Base-by-base conservation (phyloP, 2,113 vertebrate genomes). In the Oncorhynchus masou region DNA sequence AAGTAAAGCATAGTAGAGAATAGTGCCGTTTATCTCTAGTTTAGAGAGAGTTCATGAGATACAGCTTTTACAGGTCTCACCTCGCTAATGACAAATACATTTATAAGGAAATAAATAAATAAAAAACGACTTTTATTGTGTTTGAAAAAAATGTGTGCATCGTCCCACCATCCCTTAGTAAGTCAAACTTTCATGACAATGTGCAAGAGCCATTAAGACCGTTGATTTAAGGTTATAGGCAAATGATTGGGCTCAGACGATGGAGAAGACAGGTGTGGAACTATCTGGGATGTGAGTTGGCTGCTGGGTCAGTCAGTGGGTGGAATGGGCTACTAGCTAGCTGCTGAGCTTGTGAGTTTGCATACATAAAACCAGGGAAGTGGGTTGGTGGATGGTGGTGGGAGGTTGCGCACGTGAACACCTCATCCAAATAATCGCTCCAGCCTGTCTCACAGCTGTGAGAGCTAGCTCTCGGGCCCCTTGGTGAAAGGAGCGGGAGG, bases 381-480 rank as follows among this genome's bases (percentile, higher is more conserved):
- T 2, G 15, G 27, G 65, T 27, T 4, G 74, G 25, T 7, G 65
- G 19, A 34, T 8, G 31, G 20, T 31, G 39, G 39, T 39, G 22
- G 12, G 29, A 66, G 39, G 66, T 34, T 68, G 67, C 11, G 70
- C 86, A 90, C 75, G 84, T 90, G 89, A 70, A 70, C 19, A 22
- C 74, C 82, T 70, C 72, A 9, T 88, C 79, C 81, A 86, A 86
- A 85, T 88, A 89, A 90, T 88, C 82, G 84, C 83, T 87, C 78
- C 84, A 77, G 81, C 66, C 86, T 88, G 87, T 70, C 77, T 86
- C 88, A 87, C 86, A 83, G 86, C 88, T 89, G 81, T 81, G 85
- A 88, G 83, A 84, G 84, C 84, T 84, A 66, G 73, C 6, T 31
- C 6, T 31, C 68, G 75, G 88, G 81, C 6, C n/a, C 19, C 25